These are phyloP conservation scores for Oreochromis spilurus DNA, from an alignment of 2,113 vertebrate species.

Conservation along the genomic window DNA sequence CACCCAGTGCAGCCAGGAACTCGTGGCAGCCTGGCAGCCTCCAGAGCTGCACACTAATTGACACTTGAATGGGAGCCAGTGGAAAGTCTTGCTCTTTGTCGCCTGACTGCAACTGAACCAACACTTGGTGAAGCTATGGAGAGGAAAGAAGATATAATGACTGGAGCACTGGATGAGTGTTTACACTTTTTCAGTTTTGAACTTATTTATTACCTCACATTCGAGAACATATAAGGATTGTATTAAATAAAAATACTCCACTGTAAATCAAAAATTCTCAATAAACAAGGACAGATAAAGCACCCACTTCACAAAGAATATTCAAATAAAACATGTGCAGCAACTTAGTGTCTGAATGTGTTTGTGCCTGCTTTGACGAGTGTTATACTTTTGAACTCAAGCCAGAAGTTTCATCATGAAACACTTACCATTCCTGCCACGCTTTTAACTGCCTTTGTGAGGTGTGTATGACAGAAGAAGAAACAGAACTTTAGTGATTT, in stretches of 20 bases:
- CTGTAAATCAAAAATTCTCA: neutral
- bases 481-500: constrained; percentile 35
- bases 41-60: constrained; percentile 94
- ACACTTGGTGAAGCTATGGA: constrained; percentile 88
- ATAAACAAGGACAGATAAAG: neutral
- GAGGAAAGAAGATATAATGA: neutral
- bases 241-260: neutral
- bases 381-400: neutral
- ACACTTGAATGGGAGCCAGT: constrained; percentile 84
- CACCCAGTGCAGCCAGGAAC: constrained; percentile 93
- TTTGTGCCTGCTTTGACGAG: neutral
- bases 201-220: neutral
- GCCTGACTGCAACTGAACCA: constrained; percentile 86
- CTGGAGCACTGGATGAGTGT: neutral
- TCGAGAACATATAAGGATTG: neutral
- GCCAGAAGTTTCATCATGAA: neutral
- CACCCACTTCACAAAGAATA: neutral
- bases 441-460: constrained; percentile 91
- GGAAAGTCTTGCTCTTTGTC: constrained; percentile 92
- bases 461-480: constrained; percentile 67
- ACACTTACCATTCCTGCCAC: constrained; percentile 93
- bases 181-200: neutral
- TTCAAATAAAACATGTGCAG: neutral
- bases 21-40: constrained; percentile 93
- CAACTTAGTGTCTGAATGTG: neutral